These are phyloP conservation scores for Scaptomyza reducta DNA, from an alignment of 2,888 invertebrate species.

Conservation along the genomic window DNA sequence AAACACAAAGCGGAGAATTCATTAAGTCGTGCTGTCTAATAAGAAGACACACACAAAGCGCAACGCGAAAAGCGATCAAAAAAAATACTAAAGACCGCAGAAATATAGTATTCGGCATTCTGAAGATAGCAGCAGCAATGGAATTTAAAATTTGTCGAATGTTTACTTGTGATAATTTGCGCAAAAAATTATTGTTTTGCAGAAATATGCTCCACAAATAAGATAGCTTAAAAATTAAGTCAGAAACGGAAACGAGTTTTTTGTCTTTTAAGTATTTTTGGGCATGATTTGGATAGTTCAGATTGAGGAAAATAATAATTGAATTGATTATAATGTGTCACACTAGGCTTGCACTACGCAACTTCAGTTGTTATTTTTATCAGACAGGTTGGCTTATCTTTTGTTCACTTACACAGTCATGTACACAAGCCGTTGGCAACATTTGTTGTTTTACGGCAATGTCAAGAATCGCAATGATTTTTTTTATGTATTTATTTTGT, in stretches of 20 bases:
- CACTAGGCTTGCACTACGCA: conserved; percentile 34
- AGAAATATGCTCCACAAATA: conserved; percentile 38
- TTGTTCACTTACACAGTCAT: not conserved
- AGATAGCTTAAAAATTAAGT: conserved; percentile 48
- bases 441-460: conserved; percentile 35
- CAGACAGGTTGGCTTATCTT: conserved; percentile 50
- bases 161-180: conserved; percentile 56
- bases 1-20: conserved; percentile 37
- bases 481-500: conserved; percentile 3
- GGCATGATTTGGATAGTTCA: no score
- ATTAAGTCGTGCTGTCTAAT: conserved; percentile 46
- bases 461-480: conserved; percentile 42
- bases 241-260: no score
- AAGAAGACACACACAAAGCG: conserved; percentile 50
- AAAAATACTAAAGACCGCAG: conserved; percentile 17
- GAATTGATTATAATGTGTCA: conserved; percentile 27
- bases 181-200: conserved; percentile 33
- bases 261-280: no score
- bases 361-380: conserved; percentile 52
- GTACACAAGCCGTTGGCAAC: conserved; percentile 6
- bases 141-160: conserved; percentile 48
- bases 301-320: no score
- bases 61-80: conserved; percentile 18
- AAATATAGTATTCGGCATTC: conserved; percentile 4
- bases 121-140: conserved; percentile 33